Percentiles rank a stretch among this genome's conserved stretches.
Evolutionary conservation across 2,797 vertebrate species (phyloP).

Genomic region (Cottoperca gobio): DNA sequence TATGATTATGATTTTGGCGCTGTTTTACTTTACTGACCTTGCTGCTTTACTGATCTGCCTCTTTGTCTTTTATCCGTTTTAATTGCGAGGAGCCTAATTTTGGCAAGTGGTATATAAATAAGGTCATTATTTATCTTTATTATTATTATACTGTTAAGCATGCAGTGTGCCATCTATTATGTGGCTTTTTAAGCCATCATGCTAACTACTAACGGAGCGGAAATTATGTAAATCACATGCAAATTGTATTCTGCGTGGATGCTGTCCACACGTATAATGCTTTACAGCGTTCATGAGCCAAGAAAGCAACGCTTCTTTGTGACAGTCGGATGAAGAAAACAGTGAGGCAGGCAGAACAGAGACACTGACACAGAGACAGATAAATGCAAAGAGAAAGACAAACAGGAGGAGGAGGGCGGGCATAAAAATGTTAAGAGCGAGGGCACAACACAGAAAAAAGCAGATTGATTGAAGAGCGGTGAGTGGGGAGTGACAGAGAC

Average conservation of each 20-base stretch:
- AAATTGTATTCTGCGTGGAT: slow-evolving; percentile 48
- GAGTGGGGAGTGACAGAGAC: slow-evolving; percentile 59
- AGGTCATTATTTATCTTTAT: slow-evolving; percentile 63
- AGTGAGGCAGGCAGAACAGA: slow-evolving; percentile 59
- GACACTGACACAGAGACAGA: slow-evolving; percentile 60
- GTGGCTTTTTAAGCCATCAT: slow-evolving; percentile 45
- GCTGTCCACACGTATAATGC: slow-evolving; percentile 45
- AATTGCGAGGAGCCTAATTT: slow-evolving; percentile 48
- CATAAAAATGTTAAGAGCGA: slow-evolving; percentile 49
- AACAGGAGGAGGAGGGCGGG: slow-evolving; percentile 44
- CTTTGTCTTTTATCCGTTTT: slow-evolving; percentile 54
- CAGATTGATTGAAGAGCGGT: slow-evolving; percentile 62
- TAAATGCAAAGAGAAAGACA: slow-evolving; percentile 58
- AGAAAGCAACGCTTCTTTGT: slow-evolving; percentile 59
- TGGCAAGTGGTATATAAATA: slow-evolving; percentile 51
- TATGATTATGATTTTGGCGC: slow-evolving; percentile 43
- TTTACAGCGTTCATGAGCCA: slow-evolving; percentile 60
- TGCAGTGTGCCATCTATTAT: slow-evolving; percentile 36
- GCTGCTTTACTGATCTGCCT: slow-evolving; percentile 55
- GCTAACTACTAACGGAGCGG: slow-evolving; percentile 39
- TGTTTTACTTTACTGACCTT: slow-evolving; percentile 57
- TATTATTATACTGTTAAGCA: slow-evolving; percentile 22
- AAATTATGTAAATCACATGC: slow-evolving; percentile 69
- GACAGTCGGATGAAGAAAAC: slow-evolving; percentile 64
- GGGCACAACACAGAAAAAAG: slow-evolving; percentile 19